Evolutionary conservation across 2,113 vertebrate species (phyloP), one percentile per base, ranked within the genome.

Genomic region (Acanthochromis polyacanthus): DNA sequence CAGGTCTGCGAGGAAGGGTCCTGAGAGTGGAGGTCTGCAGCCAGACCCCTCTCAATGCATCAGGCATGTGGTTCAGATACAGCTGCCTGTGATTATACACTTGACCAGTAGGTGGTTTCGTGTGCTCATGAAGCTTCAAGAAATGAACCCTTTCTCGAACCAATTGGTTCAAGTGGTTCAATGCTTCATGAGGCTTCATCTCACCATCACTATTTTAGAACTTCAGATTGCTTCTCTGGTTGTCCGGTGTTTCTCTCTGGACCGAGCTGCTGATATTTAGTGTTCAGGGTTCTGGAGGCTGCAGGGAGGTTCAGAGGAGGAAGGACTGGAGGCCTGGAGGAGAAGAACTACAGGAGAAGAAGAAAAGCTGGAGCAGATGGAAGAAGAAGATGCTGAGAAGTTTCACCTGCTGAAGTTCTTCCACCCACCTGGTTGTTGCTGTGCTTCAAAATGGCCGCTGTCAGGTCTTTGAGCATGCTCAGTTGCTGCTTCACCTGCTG

Each of bases 351-450:
- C 20, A 40, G 36, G 38, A 19, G 32, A 56, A 15, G 25, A 36
- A 61, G 2, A 25, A 25, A 25, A 25, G 25, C 1, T 25, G 25
- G 1, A 25, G 25, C 25, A 25, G 25, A 25, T 25, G 25, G 25
- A 25, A 25, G 25, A 25, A 25, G 25, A 25, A 14, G 12, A 15
- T 14, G 10, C 3, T 53, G 3, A 23, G 4, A 14, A 14, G 12
- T 10, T 52, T 46, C 4, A 16, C 30, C 30, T 30, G 30, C 6
- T 25, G 25, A 25, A 48, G 30, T 32, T 8, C 30, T 8, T 32
- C 17, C 28, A 30, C 40, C 28, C 92, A 96, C 95, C 94, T 93
- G 86, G 40, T 87, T 94, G 73, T 89, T 85, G 58, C 89, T 63
- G 0, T 94, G 92, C 1, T 66, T 87, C 79, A 94, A 62, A 69